These are phyloP conservation scores for Sitta europaea DNA, from an alignment of 2,113 vertebrate genomes.

Conservation along the genomic window DNA sequence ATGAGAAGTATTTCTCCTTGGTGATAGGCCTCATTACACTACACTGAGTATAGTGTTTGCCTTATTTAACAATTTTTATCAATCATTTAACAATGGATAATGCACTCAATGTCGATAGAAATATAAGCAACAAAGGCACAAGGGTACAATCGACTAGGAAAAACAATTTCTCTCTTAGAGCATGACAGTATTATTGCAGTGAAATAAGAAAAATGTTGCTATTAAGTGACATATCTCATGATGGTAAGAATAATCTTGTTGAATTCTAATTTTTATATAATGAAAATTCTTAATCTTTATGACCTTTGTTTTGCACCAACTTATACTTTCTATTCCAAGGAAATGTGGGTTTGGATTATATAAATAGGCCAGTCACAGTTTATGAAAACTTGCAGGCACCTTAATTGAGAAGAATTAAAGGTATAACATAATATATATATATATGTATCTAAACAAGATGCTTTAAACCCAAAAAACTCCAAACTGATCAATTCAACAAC, in stretches of 20 bases:
- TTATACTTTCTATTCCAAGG: not conserved
- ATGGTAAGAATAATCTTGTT: not conserved
- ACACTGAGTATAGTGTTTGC: slow-evolving; percentile 71
- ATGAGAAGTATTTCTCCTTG: slow-evolving; percentile 63
- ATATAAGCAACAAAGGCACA: slow-evolving; percentile 29
- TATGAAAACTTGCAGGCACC: not conserved
- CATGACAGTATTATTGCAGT: not conserved
- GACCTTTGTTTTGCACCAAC: not conserved
- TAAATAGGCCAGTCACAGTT: not conserved
- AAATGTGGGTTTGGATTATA: not conserved
- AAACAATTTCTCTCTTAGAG: slow-evolving; percentile 18
- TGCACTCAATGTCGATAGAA: slow-evolving; percentile 29
- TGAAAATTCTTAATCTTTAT: not conserved
- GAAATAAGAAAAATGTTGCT: not conserved
- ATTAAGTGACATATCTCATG: not conserved
- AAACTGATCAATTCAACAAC: not conserved
- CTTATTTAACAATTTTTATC: slow-evolving; percentile 80
- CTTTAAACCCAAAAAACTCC: not conserved
- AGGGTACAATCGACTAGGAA: slow-evolving; percentile 13
- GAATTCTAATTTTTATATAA: not conserved
- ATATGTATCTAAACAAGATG: not conserved
- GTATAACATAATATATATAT: not conserved
- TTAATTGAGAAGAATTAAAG: not conserved
- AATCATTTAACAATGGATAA: slow-evolving; percentile 71
- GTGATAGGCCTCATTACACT: slow-evolving; percentile 73